Conservation (phyloP, 2,797 vertebrate species). For the Acrossocheilus wenchowensis region DNA sequence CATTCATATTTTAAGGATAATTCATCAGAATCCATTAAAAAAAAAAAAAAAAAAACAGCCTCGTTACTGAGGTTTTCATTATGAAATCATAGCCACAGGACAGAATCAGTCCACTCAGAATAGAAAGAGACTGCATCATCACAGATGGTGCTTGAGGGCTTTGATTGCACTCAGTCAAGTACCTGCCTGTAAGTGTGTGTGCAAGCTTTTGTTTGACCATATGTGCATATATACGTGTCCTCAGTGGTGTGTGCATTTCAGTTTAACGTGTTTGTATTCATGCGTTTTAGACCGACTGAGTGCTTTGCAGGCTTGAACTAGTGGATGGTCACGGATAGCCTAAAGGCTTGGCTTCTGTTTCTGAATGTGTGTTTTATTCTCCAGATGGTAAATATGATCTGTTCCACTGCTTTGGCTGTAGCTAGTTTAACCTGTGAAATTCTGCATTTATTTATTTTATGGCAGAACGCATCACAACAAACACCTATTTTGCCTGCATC, state of each 20-base stretch:
- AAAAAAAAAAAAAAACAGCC: background rate
- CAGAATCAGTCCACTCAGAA: slow-evolving; percentile 10
- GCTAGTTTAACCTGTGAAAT: slow-evolving; percentile 16
- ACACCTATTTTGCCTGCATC: background rate
- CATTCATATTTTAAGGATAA: slow-evolving; percentile 22
- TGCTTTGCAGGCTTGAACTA: slow-evolving; percentile 3
- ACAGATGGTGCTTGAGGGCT: slow-evolving; percentile 51
- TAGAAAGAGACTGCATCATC: slow-evolving; percentile 32
- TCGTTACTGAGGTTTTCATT: slow-evolving; percentile 26
- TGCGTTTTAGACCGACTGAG: background rate
- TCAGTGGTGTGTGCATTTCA: slow-evolving; percentile 10
- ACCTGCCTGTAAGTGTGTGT: slow-evolving; percentile 37
- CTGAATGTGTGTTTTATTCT: background rate
- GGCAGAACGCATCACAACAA: background rate
- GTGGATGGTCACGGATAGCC: background rate
- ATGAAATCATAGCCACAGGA: slow-evolving; percentile 39
- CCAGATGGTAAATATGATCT: background rate
- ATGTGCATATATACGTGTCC: background rate
- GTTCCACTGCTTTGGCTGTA: background rate
- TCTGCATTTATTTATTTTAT: background rate
- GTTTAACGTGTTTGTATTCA: slow-evolving; percentile 11
- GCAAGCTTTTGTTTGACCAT: slow-evolving; percentile 32
- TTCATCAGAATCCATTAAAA: slow-evolving; percentile 6
- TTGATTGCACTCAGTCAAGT: slow-evolving; percentile 41
- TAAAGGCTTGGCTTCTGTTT: background rate